Percentiles rank a stretch among this genome's conserved stretches.
phyloP scores from a whole-genome alignment of 2,888 invertebrate genomes.

The Lasioglossum malachurum region DNA sequence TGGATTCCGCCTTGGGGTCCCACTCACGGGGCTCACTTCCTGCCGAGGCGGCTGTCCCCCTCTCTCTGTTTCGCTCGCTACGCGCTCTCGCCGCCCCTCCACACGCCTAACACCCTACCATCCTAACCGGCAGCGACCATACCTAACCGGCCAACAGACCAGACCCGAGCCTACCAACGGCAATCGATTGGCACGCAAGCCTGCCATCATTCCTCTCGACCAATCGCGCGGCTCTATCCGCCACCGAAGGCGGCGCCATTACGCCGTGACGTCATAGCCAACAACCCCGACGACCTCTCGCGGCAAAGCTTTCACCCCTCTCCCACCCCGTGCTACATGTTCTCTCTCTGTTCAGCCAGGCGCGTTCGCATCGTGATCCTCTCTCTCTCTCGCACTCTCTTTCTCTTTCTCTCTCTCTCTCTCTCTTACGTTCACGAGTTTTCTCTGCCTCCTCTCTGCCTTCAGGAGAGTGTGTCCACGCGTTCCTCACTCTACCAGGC shows the following conservation, averaged over 20 bases:
- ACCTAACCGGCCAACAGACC: conserved; percentile 68
- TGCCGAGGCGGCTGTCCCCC: conserved; percentile 76
- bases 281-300: conserved; percentile 77
- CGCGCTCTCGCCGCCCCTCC: conserved; percentile 53
- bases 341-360: neutral
- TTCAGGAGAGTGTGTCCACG: conserved; percentile 22
- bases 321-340: neutral
- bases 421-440: conserved; percentile 27
- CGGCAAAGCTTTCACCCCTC: conserved; percentile 62
- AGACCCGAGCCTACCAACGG: conserved; percentile 71
- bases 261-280: conserved; percentile 76
- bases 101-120: conserved; percentile 53
- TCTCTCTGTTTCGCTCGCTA: conserved; percentile 60
- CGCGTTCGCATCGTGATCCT: neutral
- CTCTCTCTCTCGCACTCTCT: neutral
- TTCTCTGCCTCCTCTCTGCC: conserved; percentile 21
- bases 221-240: conserved; percentile 74
- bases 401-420: neutral
- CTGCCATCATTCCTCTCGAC: conserved; percentile 83
- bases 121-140: conserved; percentile 65
- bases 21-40: conserved; percentile 75
- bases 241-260: conserved; percentile 73
- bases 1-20: conserved; percentile 74
- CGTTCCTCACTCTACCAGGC: conserved; percentile 28
- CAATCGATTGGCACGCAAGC: conserved; percentile 84